Percentiles rank a stretch among this genome's conserved stretches.
phyloP scores from a whole-genome alignment of 1,140 invertebrate genomes.

The Drosophila santomea region DNA sequence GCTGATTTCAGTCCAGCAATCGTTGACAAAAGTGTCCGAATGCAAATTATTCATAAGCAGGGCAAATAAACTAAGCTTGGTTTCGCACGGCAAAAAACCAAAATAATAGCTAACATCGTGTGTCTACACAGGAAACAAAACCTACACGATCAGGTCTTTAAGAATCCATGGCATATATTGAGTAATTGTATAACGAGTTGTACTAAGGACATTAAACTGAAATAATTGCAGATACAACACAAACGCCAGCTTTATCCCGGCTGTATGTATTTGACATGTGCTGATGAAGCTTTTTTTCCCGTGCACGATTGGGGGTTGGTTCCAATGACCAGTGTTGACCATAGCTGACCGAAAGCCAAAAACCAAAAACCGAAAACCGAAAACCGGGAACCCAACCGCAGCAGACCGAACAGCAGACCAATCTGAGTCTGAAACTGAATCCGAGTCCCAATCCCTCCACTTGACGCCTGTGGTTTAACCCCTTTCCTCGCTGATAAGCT shows the following conservation, averaged over 20 bases:
- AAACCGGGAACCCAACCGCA: conserved; percentile 17
- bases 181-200: too few relatives aligned
- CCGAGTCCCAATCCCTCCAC: conserved; percentile 15
- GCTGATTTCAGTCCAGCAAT: conserved; percentile 8
- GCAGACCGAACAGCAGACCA: conserved; percentile 15
- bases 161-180: not conserved
- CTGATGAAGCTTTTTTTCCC: not conserved
- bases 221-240: not conserved
- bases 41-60: conserved; percentile 47
- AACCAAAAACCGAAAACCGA: conserved; percentile 5
- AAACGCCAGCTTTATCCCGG: too few relatives aligned
- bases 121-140: not conserved
- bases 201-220: not conserved
- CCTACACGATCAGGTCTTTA: not conserved
- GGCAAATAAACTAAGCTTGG: conserved; percentile 38
- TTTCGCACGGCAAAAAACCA: conserved; percentile 1
- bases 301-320: conserved; percentile 4
- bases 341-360: conserved; percentile 2
- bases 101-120: conserved; percentile 32
- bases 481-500: conserved; percentile 36
- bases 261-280: not conserved
- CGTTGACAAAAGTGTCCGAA: conserved; percentile 40
- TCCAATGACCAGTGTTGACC: conserved; percentile 18
- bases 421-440: conserved; percentile 1
- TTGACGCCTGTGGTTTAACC: conserved; percentile 44